Conservation (phyloP, 2,113 vertebrate species). For the Callithrix jacchus region DNA sequence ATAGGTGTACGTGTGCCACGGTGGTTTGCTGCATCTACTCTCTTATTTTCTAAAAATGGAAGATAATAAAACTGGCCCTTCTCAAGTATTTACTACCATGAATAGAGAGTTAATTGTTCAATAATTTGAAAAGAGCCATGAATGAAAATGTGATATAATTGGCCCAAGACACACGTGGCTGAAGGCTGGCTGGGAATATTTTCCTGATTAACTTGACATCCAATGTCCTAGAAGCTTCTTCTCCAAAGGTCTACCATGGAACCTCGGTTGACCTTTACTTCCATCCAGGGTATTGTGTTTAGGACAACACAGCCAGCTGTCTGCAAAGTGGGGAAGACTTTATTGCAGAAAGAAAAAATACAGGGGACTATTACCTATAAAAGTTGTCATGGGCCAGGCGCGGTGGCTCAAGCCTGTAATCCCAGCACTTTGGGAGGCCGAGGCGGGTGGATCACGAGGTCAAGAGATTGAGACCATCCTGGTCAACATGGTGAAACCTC, state of each 20-base stretch:
- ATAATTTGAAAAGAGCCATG: slow-evolving; percentile 25
- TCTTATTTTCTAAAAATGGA: slow-evolving; percentile 4
- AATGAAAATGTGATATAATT: not conserved
- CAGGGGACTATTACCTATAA: accelerated
- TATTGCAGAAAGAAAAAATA: not conserved
- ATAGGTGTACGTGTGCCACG: too few relatives aligned
- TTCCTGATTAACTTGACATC: not conserved
- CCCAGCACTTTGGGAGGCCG: too few relatives aligned
- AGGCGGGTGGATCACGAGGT: too few relatives aligned
- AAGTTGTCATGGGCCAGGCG: too few relatives aligned
- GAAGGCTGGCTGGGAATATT: not conserved
- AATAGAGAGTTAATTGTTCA: slow-evolving; percentile 36
- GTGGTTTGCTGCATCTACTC: not conserved
- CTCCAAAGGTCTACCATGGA: not conserved
- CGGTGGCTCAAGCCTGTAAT: too few relatives aligned
- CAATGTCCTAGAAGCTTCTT: not conserved
- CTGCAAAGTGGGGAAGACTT: not conserved
- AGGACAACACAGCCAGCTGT: not conserved
- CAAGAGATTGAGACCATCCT: too few relatives aligned
- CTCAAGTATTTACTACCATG: not conserved
- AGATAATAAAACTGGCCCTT: not conserved
- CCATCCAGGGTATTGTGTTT: not conserved
- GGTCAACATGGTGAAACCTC: too few relatives aligned
- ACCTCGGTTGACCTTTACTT: not conserved
- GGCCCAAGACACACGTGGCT: not conserved